phyloP scores from a whole-genome alignment of 2,888 invertebrate species.

The Thecocarcelia acutangulata region DNA sequence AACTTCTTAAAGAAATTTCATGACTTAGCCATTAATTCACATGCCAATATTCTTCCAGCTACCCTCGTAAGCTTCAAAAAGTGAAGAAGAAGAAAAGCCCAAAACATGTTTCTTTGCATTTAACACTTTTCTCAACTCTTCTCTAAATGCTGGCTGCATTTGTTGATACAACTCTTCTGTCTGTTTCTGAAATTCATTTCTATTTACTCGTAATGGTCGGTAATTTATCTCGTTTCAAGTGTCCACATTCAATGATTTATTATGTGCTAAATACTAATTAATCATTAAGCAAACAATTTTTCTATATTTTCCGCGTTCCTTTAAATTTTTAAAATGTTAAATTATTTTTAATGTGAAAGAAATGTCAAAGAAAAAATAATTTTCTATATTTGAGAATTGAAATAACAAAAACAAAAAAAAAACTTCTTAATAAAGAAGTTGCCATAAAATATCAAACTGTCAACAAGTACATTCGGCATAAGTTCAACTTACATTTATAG shows the following conservation, averaged over 20 bases:
- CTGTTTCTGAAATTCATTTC: slow-evolving; percentile 25
- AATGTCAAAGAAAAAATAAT: slow-evolving; percentile 8
- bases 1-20: too few species aligned
- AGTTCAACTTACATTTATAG: too few species aligned
- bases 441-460: too few species aligned
- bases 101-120: slow-evolving; percentile 10
- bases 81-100: not conserved
- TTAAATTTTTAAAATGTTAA: slow-evolving; percentile 13
- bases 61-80: not conserved
- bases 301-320: slow-evolving; percentile 53
- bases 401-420: not conserved
- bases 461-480: too few species aligned
- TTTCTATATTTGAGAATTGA: not conserved
- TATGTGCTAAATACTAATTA: slow-evolving; percentile 62
- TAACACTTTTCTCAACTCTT: slow-evolving; percentile 18
- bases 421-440: not conserved
- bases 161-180: not conserved
- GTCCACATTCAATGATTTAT: slow-evolving; percentile 56
- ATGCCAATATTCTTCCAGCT: too few species aligned
- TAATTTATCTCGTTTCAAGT: slow-evolving; percentile 61
- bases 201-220: slow-evolving; percentile 35
- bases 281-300: slow-evolving; percentile 41
- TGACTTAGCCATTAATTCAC: too few species aligned
- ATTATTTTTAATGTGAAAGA: slow-evolving; percentile 10
- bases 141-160: slow-evolving; percentile 10